Evolutionary conservation across 2,888 invertebrate species (phyloP), one percentile per base, ranked within the genome.

Genomic region (Caenorhabditis uteleia): DNA sequence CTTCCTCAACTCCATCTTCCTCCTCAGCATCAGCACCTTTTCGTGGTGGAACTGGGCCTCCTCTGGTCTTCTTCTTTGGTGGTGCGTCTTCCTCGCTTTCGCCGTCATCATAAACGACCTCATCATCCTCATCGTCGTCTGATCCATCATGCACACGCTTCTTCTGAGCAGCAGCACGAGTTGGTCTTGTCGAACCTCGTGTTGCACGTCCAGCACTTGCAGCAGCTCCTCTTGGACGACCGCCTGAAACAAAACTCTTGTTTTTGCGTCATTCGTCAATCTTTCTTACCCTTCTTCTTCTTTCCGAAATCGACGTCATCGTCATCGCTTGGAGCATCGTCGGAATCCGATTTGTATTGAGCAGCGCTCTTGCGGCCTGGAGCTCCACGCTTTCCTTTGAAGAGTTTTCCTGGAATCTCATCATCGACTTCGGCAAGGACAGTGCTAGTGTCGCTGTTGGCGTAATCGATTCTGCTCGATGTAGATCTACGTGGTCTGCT

Each of bases 401-500:
- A 74, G 3, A 78, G 58, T n/a, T 76, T 77, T 12, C 79, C 79
- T 12, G 78, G 79, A 46, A 81, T 77, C 53, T 81, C 81, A 45
- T 81, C 81, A 56, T 80, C 81, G 7, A 79, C 75, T 33, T 73
- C 70, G 12, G 72, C 70, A 1, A 78, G 46, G 18, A 73, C 74
- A 12, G 75, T 76, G 46, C 74, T 74, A n/a, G 80, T 76, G 48
- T 81, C 81, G 5, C 77, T 74, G 53, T 80, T 77, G 7, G 81
- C 81, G 50, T 80, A 80, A 57, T 80, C 80, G 43, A 80, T 60
- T 40, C 70, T 55, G 12, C 65, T 68, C 4, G 78, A 64, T 21
- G 79, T 80, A 4, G 79, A 79, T 7, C 81, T 68, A 16, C 81
- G 67, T 14, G 81, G 81, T 40, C 81, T 75, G n/a, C 62, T 68